Evolutionary conservation across 2,113 vertebrate species (phyloP).

Genomic region (Microcebus murinus): DNA sequence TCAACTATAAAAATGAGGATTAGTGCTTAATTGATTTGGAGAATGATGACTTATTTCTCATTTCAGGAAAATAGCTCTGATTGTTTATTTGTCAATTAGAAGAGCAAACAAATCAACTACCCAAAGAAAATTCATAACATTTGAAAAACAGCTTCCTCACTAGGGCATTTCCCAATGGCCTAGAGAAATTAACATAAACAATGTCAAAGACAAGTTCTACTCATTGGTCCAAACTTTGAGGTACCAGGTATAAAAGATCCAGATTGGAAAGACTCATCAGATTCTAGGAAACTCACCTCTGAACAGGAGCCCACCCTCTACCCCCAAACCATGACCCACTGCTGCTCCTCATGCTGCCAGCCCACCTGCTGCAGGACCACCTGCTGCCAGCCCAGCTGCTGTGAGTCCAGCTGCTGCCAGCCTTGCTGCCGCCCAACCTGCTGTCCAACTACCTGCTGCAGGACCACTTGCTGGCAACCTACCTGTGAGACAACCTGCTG

Average conservation of each 20-base stretch:
- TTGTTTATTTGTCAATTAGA: neutral
- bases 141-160: neutral
- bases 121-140: neutral
- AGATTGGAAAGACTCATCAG: neutral
- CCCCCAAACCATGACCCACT: neutral
- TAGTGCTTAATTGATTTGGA: neutral
- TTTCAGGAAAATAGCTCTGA: neutral
- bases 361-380: neutral
- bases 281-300: neutral
- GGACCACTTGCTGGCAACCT: neutral
- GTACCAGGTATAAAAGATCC: neutral
- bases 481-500: neutral
- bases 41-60: neutral
- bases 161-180: neutral
- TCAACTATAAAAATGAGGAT: neutral
- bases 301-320: neutral
- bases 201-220: neutral
- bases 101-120: slow-evolving; percentile 15
- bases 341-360: slow-evolving; percentile 43
- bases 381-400: slow-evolving; percentile 20
- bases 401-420: neutral
- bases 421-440: neutral
- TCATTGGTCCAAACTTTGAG: neutral
- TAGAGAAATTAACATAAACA: neutral
- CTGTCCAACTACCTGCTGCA: neutral